These are phyloP conservation scores for Harlomillsia oculata DNA, from an alignment of 1,140 invertebrate species.

Conservation along the genomic window DNA sequence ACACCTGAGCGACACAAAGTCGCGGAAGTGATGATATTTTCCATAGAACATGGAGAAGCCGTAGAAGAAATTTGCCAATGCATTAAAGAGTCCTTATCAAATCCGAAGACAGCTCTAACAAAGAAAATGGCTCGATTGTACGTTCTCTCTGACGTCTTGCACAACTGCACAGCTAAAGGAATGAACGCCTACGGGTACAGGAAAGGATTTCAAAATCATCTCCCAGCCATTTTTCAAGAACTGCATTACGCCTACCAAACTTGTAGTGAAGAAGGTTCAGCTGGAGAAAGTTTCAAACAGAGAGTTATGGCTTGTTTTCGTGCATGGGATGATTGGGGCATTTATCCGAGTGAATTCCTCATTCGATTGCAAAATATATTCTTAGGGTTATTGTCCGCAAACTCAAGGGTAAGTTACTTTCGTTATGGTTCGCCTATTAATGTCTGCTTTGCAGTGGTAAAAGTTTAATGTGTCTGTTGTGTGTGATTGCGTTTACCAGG, in stretches of 20 bases:
- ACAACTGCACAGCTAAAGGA: slow-evolving; percentile 93
- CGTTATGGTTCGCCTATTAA: not conserved
- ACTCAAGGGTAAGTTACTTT: slow-evolving; percentile 21
- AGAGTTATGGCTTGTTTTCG: slow-evolving; percentile 87
- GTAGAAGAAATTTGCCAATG: slow-evolving; percentile 92
- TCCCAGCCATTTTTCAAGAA: slow-evolving; percentile 78
- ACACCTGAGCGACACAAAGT: slow-evolving; percentile 75
- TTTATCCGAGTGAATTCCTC: slow-evolving; percentile 91
- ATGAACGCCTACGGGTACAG: slow-evolving; percentile 95
- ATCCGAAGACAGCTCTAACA: slow-evolving; percentile 64
- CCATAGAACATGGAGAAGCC: slow-evolving; percentile 94
- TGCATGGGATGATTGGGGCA: slow-evolving; percentile 96
- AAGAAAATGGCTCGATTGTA: slow-evolving; percentile 92
- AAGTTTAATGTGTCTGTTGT: too few species aligned
- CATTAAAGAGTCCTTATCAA: slow-evolving; percentile 72
- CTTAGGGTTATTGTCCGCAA: slow-evolving; percentile 50
- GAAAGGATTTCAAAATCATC: slow-evolving; percentile 76
- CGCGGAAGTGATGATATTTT: slow-evolving; percentile 95
- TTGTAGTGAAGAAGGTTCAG: slow-evolving; percentile 51
- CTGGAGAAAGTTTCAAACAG: slow-evolving; percentile 93
- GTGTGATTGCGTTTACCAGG: too few species aligned
- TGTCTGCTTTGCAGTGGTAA: slow-evolving; percentile 1
- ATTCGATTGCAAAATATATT: slow-evolving; percentile 85
- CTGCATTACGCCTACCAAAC: slow-evolving; percentile 64
- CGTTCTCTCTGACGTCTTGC: slow-evolving; percentile 91